phyloP scores from a whole-genome alignment of 2,113 vertebrate genomes.

The Psophia crepitans region DNA sequence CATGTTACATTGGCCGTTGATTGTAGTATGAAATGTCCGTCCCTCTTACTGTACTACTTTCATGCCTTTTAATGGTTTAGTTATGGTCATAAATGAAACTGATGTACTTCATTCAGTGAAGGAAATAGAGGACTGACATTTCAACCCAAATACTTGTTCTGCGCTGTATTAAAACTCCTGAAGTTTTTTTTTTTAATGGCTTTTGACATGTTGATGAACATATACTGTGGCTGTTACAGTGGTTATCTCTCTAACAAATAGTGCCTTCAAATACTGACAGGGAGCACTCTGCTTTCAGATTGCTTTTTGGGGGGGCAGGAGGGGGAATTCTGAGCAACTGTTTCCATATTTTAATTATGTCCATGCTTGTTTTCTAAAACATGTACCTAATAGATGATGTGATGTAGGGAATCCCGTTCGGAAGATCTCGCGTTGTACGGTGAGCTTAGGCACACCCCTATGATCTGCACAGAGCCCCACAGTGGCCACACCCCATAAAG shows the following conservation, averaged over 20 bases:
- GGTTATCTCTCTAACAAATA: neutral
- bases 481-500: too few relatives aligned
- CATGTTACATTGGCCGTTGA: neutral
- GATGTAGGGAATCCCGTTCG: too few relatives aligned
- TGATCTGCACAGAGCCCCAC: too few relatives aligned
- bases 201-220: neutral
- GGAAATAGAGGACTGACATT: neutral
- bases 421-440: too few relatives aligned
- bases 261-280: neutral
- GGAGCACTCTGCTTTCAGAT: neutral
- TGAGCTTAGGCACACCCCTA: too few relatives aligned
- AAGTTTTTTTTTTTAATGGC: neutral
- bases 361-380: neutral
- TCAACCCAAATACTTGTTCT: slow-evolving; percentile 6
- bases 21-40: neutral
- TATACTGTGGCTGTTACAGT: neutral
- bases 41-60: neutral
- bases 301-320: too few relatives aligned
- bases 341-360: neutral
- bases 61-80: neutral
- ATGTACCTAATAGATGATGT: neutral
- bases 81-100: neutral
- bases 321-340: neutral
- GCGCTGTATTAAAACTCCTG: neutral
- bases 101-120: neutral